These are phyloP conservation scores for Cotesia vestalis DNA, from an alignment of 1,140 invertebrate species.

Conservation along the genomic window DNA sequence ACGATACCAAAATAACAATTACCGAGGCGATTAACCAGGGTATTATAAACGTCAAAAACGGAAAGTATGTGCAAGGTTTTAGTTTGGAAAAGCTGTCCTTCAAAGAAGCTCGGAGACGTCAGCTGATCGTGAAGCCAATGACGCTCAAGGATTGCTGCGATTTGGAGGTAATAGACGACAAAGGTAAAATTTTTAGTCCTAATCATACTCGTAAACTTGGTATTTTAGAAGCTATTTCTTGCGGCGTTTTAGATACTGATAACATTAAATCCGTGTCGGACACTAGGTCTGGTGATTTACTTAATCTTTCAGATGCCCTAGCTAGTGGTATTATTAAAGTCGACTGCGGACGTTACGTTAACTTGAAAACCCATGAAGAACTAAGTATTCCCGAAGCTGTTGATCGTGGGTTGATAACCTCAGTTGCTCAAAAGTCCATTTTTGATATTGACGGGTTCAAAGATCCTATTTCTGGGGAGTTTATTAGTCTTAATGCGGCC, in stretches of 20 bases:
- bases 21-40: constrained; percentile 79
- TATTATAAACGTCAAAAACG: constrained; percentile 80
- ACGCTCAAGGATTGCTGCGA: constrained; percentile 89
- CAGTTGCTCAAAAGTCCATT: constrained; percentile 85
- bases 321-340: constrained; percentile 79
- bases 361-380: constrained; percentile 75
- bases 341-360: constrained; percentile 76
- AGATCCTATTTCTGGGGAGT: constrained; percentile 82
- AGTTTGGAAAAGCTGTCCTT: constrained; percentile 80
- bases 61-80: constrained; percentile 79
- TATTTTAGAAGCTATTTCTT: constrained; percentile 83
- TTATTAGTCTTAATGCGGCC: constrained; percentile 88
- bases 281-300: constrained; percentile 77
- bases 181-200: constrained; percentile 82
- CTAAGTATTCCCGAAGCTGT: constrained; percentile 84
- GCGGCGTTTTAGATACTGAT: constrained; percentile 87
- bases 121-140: constrained; percentile 86
- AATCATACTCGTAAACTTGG: constrained; percentile 78
- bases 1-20: constrained; percentile 82
- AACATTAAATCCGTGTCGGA: constrained; percentile 84
- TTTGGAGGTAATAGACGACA: constrained; percentile 80
- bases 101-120: constrained; percentile 79
- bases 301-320: constrained; percentile 87
- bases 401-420: constrained; percentile 86
- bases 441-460: constrained; percentile 93